These are phyloP conservation scores for Enteromius mattozi DNA, from an alignment of 2,797 vertebrate species.

Conservation along the genomic window DNA sequence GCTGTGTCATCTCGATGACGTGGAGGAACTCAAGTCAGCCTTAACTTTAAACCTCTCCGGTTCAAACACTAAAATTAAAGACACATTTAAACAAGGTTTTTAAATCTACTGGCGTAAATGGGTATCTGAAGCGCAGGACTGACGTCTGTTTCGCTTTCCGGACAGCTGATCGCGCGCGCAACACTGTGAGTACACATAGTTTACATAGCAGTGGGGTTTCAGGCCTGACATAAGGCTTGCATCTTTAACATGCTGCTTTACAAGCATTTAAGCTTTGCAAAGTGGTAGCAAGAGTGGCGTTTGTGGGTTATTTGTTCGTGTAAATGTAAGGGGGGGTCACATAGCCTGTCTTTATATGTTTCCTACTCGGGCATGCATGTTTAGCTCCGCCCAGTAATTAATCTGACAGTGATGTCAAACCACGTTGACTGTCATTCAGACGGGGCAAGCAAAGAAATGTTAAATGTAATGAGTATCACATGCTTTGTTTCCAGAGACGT, in stretches of 20 bases:
- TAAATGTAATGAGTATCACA: neutral
- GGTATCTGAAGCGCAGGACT: neutral
- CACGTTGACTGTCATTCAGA: neutral
- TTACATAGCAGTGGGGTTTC: conserved; percentile 6
- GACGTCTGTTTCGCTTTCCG: conserved; percentile 2
- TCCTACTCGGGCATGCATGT: neutral
- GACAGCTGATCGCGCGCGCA: conserved; percentile 26
- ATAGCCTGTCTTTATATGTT: neutral
- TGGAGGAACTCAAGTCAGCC: conserved; percentile 50
- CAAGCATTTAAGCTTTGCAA: neutral
- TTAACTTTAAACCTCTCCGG: conserved; percentile 21
- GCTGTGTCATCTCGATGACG: conserved; percentile 43
- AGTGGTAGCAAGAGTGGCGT: neutral
- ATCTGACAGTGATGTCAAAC: conserved; percentile 6
- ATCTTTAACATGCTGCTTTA: neutral
- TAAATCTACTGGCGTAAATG: neutral
- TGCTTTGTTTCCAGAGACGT: neutral
- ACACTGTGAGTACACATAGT: conserved; percentile 52
- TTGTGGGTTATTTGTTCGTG: neutral
- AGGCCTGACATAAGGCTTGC: neutral
- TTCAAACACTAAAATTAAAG: neutral
- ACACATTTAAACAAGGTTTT: neutral
- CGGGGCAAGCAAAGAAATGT: neutral
- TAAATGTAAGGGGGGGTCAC: neutral
- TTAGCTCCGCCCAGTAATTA: conserved; percentile 46